Percentiles rank a stretch among this genome's conserved stretches.
phyloP scores from a whole-genome alignment of 2,797 vertebrate species.

The Otus scops region DNA sequence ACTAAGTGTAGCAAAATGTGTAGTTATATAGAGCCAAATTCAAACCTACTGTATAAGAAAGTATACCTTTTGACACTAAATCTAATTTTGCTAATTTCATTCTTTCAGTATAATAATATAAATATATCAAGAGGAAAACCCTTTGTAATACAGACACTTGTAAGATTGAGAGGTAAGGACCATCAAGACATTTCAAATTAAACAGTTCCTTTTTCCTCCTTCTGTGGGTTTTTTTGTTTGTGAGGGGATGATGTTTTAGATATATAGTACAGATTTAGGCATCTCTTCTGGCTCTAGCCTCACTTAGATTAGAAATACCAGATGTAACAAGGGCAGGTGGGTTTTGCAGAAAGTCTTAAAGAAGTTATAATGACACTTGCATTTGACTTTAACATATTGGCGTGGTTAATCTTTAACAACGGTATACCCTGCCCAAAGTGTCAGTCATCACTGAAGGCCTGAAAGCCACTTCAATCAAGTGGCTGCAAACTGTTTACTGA shows the following conservation, averaged over 20 bases:
- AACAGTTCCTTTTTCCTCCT: background rate
- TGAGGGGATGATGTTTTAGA: background rate
- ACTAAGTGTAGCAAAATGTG: background rate
- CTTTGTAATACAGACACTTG: background rate
- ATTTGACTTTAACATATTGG: background rate
- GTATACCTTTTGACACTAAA: background rate
- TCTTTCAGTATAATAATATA: background rate
- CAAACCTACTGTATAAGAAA: background rate
- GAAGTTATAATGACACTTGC: background rate
- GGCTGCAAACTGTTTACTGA: background rate
- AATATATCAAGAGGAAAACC: background rate
- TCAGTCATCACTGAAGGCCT: background rate
- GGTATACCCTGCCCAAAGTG: background rate
- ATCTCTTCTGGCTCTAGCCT: background rate
- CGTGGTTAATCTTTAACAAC: background rate
- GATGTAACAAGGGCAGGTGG: fast-evolving
- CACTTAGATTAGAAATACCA: background rate
- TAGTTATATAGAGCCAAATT: background rate
- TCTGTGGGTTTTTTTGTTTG: background rate
- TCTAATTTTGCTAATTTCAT: background rate
- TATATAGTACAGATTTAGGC: background rate
- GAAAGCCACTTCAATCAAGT: background rate
- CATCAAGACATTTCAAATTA: background rate
- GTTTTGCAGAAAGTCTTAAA: background rate
- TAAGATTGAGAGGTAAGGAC: background rate